Evolutionary conservation across 2,888 invertebrate species (phyloP).

Genomic region (Hemicrepidius hirtus): DNA sequence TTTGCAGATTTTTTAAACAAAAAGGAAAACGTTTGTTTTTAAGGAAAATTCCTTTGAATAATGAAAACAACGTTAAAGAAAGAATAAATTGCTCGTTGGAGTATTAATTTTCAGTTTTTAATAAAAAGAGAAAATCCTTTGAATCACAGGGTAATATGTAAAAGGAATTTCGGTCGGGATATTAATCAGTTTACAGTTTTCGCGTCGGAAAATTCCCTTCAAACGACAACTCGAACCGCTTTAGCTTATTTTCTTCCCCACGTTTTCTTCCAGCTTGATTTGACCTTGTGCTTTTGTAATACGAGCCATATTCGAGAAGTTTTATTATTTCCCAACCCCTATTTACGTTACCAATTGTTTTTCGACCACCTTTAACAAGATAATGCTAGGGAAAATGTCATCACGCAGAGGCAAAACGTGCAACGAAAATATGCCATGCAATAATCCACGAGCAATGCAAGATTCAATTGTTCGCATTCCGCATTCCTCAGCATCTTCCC

Average conservation of each 20-base stretch:
- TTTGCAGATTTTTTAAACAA: not conserved
- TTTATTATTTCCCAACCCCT: no score
- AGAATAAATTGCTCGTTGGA: slow-evolving; percentile 11
- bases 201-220: slow-evolving; percentile 7
- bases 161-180: slow-evolving; percentile 17
- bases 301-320: slow-evolving; percentile 36
- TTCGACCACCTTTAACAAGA: slow-evolving; percentile 21
- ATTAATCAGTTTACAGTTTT: slow-evolving; percentile 25
- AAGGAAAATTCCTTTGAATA: not conserved
- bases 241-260: not conserved
- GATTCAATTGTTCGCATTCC: slow-evolving; percentile 60
- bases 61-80: not conserved
- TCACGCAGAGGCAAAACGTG: slow-evolving; percentile 48
- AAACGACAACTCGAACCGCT: slow-evolving; percentile 17
- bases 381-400: slow-evolving; percentile 31
- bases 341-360: no score
- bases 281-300: slow-evolving; percentile 34
- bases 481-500: slow-evolving; percentile 57
- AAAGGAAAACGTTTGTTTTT: not conserved
- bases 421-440: slow-evolving; percentile 54
- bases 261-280: not conserved
- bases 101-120: slow-evolving; percentile 14
- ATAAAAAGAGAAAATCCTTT: slow-evolving; percentile 14
- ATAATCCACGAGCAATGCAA: slow-evolving; percentile 54
- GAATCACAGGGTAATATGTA: slow-evolving; percentile 12